These are phyloP conservation scores for Gambusia yucatana DNA, from an alignment of 2,797 vertebrate genomes.

Conservation along the genomic window DNA sequence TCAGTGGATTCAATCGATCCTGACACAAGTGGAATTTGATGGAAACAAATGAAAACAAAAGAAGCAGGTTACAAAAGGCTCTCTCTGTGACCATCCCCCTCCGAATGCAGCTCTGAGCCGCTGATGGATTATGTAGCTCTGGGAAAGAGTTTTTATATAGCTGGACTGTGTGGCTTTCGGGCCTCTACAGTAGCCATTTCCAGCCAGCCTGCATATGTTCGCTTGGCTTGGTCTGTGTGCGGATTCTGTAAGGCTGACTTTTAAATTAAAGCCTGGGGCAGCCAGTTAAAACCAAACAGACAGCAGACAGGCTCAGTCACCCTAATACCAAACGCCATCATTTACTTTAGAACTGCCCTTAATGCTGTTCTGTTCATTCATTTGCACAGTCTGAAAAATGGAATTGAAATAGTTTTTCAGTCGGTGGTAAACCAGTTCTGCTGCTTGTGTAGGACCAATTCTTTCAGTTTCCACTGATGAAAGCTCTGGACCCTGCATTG, in stretches of 20 bases:
- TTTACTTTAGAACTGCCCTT: slow-evolving; percentile 2
- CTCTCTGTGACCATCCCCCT: slow-evolving; percentile 9
- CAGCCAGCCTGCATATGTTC: slow-evolving; percentile 14
- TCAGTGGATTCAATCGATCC: slow-evolving; percentile 44
- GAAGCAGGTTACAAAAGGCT: slow-evolving; percentile 29
- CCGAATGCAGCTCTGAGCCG: slow-evolving; percentile 11
- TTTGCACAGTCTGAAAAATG: background rate
- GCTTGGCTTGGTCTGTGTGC: background rate
- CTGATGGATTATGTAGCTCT: slow-evolving; percentile 40
- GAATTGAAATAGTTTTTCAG: background rate
- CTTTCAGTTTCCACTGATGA: background rate
- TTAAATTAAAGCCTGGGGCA: slow-evolving; percentile 17
- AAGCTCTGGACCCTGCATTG: background rate
- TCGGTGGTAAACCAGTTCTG: background rate
- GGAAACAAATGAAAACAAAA: slow-evolving; percentile 51
- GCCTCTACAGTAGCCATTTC: slow-evolving; percentile 13
- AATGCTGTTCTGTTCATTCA: slow-evolving; percentile 2
- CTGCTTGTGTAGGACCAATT: background rate
- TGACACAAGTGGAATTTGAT: slow-evolving; percentile 55
- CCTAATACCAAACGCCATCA: background rate
- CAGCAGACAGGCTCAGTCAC: background rate
- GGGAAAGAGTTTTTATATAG: slow-evolving; percentile 12
- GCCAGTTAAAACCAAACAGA: slow-evolving; percentile 2
- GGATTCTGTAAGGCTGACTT: slow-evolving; percentile 1
- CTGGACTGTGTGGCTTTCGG: background rate